Evolutionary conservation across 1,140 invertebrate genomes (phyloP).

Genomic region (Lepidostoma basale): DNA sequence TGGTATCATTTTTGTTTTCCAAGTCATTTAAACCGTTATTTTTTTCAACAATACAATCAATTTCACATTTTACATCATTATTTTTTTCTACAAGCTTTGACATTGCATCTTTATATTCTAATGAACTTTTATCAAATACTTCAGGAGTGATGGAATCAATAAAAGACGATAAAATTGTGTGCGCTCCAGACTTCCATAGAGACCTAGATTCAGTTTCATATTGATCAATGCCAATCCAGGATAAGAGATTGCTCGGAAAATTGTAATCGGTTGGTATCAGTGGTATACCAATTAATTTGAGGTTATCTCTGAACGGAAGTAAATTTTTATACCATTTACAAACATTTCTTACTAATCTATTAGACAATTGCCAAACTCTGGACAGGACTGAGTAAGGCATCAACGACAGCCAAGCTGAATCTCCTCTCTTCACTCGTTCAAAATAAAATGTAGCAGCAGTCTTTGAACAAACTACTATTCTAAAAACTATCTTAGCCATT

Average conservation of each 20-base stretch:
- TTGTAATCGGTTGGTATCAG: slow-evolving; percentile 59
- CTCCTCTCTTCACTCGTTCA: slow-evolving; percentile 60
- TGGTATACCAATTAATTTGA: slow-evolving; percentile 57
- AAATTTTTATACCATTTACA: slow-evolving; percentile 62
- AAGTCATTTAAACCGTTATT: not conserved
- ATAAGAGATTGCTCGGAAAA: slow-evolving; percentile 58
- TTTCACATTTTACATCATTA: not conserved
- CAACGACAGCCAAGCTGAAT: slow-evolving; percentile 62
- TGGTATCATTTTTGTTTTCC: not conserved
- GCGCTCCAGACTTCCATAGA: slow-evolving; percentile 50
- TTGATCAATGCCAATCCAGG: slow-evolving; percentile 61
- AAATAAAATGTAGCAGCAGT: slow-evolving; percentile 60
- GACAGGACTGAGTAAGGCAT: slow-evolving; percentile 63
- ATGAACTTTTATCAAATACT: no score
- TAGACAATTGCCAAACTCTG: slow-evolving; percentile 64
- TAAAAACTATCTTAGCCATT: slow-evolving; percentile 63
- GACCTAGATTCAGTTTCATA: slow-evolving; percentile 52
- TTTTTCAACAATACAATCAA: not conserved
- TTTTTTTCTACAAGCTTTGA: no score
- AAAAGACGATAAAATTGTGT: slow-evolving; percentile 39
- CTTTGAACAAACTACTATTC: slow-evolving; percentile 58
- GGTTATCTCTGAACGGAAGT: slow-evolving; percentile 51
- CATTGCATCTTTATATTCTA: no score
- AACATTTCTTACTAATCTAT: slow-evolving; percentile 57
- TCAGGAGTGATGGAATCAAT: slow-evolving; percentile 45